phyloP scores from a whole-genome alignment of 2,888 invertebrate species.

The Drepanosiphum platanoidis region DNA sequence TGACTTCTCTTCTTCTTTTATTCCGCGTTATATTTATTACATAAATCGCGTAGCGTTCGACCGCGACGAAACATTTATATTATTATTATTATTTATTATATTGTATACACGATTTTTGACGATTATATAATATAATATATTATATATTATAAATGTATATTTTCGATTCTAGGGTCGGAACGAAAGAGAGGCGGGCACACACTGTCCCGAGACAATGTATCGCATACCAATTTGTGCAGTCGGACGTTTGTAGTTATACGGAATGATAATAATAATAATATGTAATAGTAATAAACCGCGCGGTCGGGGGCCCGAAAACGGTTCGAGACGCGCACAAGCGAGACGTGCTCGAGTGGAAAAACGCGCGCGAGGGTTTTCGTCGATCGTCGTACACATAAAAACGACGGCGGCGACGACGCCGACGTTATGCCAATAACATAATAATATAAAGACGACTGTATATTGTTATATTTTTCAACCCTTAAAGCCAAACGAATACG shows the following conservation, averaged over 20 bases:
- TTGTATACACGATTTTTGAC: not conserved
- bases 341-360: slow-evolving; percentile 45
- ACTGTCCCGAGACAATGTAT: not conserved
- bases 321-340: not conserved
- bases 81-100: too few species aligned
- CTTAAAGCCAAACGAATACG: not conserved
- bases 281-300: not conserved
- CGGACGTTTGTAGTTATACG: not conserved
- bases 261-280: too few species aligned
- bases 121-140: not conserved
- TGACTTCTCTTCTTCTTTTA: not conserved
- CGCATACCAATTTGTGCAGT: slow-evolving; percentile 34
- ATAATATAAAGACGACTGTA: not conserved
- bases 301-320: slow-evolving; percentile 40
- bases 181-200: not conserved
- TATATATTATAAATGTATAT: too few species aligned
- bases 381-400: not conserved
- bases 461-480: not conserved
- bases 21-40: not conserved
- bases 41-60: not conserved
- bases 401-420: not conserved
- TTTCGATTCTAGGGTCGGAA: not conserved
- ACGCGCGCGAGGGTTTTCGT: not conserved
- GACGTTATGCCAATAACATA: not conserved
- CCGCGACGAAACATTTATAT: too few species aligned